These are phyloP conservation scores for Mobula birostris DNA, from an alignment of 2,113 vertebrate species.

Conservation along the genomic window DNA sequence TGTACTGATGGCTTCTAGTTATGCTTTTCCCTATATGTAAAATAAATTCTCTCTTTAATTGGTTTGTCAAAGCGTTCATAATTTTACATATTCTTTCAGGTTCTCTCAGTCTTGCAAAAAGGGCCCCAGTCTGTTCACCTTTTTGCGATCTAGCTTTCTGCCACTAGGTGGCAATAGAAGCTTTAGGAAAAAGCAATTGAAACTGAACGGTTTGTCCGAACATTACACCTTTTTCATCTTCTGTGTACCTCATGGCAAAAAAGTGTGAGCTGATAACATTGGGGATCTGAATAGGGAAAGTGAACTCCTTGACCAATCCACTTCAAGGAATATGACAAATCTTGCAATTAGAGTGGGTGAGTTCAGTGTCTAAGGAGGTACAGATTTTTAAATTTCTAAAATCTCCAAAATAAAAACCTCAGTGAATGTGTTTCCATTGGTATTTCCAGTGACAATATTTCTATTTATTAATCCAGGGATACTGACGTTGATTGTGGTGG, in stretches of 20 bases:
- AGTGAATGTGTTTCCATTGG: too few species aligned
- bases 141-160: too few species aligned
- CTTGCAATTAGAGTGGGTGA: background rate
- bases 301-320: background rate
- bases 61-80: too few species aligned
- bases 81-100: too few species aligned
- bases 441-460: background rate
- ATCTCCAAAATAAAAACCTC: too few species aligned
- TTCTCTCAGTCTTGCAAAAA: too few species aligned
- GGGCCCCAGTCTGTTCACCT: too few species aligned
- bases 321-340: background rate
- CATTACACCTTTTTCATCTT: background rate
- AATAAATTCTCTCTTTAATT: too few species aligned
- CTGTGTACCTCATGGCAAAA: background rate
- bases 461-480: background rate
- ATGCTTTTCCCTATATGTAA: too few species aligned
- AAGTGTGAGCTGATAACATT: background rate
- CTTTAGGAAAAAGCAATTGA: background rate
- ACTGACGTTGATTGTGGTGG: background rate
- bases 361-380: background rate
- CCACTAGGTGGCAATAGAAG: conserved; percentile 23
- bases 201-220: background rate
- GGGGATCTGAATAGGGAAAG: background rate
- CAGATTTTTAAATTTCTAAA: too few species aligned
- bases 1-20: too few species aligned